phyloP scores from a whole-genome alignment of 2,888 invertebrate genomes.

The Plagodis dolabraria region DNA sequence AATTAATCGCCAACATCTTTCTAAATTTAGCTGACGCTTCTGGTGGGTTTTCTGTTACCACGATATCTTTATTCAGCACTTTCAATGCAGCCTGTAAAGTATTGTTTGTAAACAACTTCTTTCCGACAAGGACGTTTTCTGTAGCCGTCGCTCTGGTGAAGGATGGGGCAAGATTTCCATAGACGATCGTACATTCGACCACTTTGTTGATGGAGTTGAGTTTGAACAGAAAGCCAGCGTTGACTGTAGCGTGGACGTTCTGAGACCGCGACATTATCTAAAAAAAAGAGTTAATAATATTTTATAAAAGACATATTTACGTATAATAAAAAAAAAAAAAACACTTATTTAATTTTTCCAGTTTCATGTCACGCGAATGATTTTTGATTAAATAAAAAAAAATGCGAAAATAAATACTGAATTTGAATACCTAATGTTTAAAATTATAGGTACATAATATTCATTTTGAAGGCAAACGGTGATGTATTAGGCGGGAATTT shows the following conservation, averaged over 20 bases:
- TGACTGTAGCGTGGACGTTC: slow-evolving; percentile 90
- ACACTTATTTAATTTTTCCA: too few relatives aligned
- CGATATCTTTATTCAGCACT: slow-evolving; percentile 51
- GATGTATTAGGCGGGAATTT: too few relatives aligned
- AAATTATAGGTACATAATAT: too few relatives aligned
- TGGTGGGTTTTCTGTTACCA: slow-evolving; percentile 63
- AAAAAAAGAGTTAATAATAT: too few relatives aligned
- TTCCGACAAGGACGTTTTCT: slow-evolving; percentile 77
- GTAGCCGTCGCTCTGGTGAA: slow-evolving; percentile 79
- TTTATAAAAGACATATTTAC: too few relatives aligned
- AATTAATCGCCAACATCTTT: slow-evolving; percentile 82
- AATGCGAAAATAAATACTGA: too few relatives aligned
- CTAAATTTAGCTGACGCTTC: slow-evolving; percentile 85
- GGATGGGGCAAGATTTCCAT: slow-evolving; percentile 81
- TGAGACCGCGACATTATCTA: slow-evolving; percentile 69
- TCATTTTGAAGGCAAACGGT: too few relatives aligned
- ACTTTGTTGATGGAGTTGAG: slow-evolving; percentile 70
- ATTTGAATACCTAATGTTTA: too few relatives aligned
- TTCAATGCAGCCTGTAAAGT: slow-evolving; percentile 66
- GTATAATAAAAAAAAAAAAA: too few relatives aligned
- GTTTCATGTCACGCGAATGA: too few relatives aligned
- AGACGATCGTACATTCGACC: slow-evolving; percentile 81
- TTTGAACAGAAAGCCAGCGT: slow-evolving; percentile 88
- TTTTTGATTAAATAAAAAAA: too few relatives aligned
- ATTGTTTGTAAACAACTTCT: slow-evolving; percentile 61